Conservation (phyloP, 2,888 invertebrate species). For the Orchesella flavescens region DNA sequence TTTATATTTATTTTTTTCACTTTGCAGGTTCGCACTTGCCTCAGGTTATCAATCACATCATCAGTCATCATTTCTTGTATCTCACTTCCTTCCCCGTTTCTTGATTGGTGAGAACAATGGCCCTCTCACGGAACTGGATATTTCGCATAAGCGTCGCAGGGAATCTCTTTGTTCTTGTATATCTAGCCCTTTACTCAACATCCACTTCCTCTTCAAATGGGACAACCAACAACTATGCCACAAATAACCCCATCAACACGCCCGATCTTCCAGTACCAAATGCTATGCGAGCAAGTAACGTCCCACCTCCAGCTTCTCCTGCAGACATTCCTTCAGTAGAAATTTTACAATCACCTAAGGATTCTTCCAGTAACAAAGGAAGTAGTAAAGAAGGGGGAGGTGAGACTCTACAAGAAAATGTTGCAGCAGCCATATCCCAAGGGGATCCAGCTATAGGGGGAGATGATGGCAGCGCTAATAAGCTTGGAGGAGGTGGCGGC, state of each 20-base stretch:
- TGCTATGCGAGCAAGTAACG: slow-evolving; percentile 25
- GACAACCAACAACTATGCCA: slow-evolving; percentile 52
- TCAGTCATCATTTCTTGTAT: not conserved
- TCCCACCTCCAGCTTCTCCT: slow-evolving; percentile 37
- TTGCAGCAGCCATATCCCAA: slow-evolving; percentile 12
- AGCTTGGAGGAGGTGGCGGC: not conserved
- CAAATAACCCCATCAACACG: slow-evolving; percentile 32
- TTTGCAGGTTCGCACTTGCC: not conserved
- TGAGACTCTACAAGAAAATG: not conserved
- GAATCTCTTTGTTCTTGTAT: slow-evolving; percentile 69
- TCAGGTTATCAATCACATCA: not conserved
- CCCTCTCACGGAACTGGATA: slow-evolving; percentile 70
- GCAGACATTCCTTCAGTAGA: slow-evolving; percentile 2
- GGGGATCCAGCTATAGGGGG: slow-evolving; percentile 22
- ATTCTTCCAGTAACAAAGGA: slow-evolving; percentile 31
- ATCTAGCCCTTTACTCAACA: slow-evolving; percentile 71
- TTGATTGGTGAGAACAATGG: slow-evolving; percentile 53
- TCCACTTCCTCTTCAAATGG: slow-evolving; percentile 58
- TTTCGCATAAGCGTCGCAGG: slow-evolving; percentile 70
- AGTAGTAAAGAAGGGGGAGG: slow-evolving; percentile 28
- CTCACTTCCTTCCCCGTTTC: not conserved
- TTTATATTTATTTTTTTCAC: not conserved
- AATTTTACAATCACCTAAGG: slow-evolving; percentile 17
- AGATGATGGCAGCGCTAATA: slow-evolving; percentile 13
- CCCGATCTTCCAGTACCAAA: slow-evolving; percentile 13